Base-by-base conservation (phyloP, 2,888 invertebrate species). In the Rambutsinella grinnellia region DNA sequence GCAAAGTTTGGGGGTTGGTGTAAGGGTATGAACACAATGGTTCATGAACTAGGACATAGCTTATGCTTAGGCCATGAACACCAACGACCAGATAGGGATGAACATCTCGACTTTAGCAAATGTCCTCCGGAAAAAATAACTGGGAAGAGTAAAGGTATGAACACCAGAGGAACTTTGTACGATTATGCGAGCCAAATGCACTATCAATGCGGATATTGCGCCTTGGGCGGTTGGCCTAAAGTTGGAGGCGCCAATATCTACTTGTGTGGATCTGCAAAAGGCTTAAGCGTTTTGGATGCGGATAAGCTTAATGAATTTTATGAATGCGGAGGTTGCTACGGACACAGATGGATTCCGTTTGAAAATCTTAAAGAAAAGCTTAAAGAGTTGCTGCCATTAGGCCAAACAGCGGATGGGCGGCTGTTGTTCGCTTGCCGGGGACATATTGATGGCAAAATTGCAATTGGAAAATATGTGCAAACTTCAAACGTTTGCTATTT, bases 21-120 rank as follows among this genome's bases (percentile, higher is more conserved):
- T 24, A n/a, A 36, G 47, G 36, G 23, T 21, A 27, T 47, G 15
- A 21, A 24, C 3, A 65, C 63, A n/a, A n/a, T n/a, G n/a, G n/a
- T n/a, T n/a, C n/a, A n/a, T n/a, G n/a, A n/a, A n/a, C n/a, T n/a
- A n/a, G 75, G 68, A 2, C 75, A 76, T 23, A 68, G 28, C 2
- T 44, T 76, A 2, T 76, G 75, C 23, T 26, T 68, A 19, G 58
- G 75, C 10, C 75, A 76, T 24, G 75, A 76, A 44, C 65, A 72
- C 10, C 28, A 60, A 6, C 57, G 72, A 0, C 3, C 0, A 3
- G 72, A 72, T 23, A 15, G 72, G 10, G 65, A 72, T 44, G 8
- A 44, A 2, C 66, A 58, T 21, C 5, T 66, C 5, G 3, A 3
- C 6, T 58, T 28, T 19, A 6, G 21, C 17, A n/a, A 21, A 3